phyloP scores from a whole-genome alignment of 2,888 invertebrate species.

The Conops quadrifasciatus region DNA sequence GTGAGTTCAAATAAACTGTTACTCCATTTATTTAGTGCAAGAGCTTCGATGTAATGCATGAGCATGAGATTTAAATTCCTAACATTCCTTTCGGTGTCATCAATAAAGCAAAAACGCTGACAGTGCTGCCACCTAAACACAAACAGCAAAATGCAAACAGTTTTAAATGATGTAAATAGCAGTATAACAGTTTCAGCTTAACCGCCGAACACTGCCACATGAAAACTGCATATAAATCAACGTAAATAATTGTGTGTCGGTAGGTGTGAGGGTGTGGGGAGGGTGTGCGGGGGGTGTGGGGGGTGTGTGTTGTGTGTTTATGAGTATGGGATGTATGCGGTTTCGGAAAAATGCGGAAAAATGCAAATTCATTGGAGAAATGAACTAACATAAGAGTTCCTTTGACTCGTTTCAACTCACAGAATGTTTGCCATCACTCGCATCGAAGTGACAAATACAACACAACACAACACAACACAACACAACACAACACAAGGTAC shows the following conservation, averaged over 20 bases:
- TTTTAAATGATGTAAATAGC: conserved; percentile 7
- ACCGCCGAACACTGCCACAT: neutral
- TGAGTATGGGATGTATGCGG: no score
- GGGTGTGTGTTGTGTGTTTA: no score
- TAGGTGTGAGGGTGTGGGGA: neutral
- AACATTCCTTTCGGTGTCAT: no score
- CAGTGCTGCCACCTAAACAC: conserved; percentile 4
- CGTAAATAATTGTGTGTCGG: neutral
- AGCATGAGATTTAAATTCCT: no score
- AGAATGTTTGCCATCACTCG: no score
- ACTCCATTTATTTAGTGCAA: no score
- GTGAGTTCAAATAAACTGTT: no score
- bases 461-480: no score
- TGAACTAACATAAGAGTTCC: conserved; percentile 15
- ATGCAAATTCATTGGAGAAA: conserved; percentile 33
- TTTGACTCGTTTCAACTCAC: neutral
- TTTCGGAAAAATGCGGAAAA: conserved; percentile 17
- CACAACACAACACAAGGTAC: no score
- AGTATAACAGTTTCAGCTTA: neutral
- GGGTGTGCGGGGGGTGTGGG: neutral
- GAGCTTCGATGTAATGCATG: no score
- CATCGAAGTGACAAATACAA: no score
- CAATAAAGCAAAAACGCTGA: no score
- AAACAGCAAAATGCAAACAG: neutral
- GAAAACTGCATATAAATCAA: neutral